Conservation (phyloP, 2,113 vertebrate genomes). For the Acinonyx jubatus region DNA sequence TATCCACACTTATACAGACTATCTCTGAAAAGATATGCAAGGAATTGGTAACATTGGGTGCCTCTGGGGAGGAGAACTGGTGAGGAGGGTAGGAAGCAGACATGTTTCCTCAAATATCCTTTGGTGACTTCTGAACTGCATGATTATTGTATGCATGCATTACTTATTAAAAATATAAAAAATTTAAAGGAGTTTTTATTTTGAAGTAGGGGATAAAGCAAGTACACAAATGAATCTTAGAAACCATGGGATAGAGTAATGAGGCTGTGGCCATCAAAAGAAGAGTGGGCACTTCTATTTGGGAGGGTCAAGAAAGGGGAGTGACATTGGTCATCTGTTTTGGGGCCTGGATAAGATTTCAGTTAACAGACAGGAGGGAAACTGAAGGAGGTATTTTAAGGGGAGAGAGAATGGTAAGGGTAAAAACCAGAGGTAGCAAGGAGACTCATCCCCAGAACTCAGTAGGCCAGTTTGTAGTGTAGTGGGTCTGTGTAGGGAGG, state of each 20-base stretch:
- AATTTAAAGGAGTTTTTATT: neutral
- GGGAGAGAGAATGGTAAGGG: neutral
- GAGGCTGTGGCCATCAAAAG: neutral
- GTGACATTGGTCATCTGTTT: neutral
- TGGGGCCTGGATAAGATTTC: neutral
- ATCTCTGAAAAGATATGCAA: neutral
- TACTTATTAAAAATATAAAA: neutral
- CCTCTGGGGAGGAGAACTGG: neutral
- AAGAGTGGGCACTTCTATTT: neutral
- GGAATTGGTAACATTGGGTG: neutral
- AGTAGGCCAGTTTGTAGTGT: neutral
- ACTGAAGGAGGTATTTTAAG: conserved; percentile 14
- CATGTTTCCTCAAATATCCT: neutral
- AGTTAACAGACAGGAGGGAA: neutral
- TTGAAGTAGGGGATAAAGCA: conserved; percentile 32
- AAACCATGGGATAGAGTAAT: neutral
- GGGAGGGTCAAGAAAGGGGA: neutral
- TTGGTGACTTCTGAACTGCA: neutral
- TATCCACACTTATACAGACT: neutral
- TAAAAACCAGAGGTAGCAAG: neutral
- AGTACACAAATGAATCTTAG: neutral
- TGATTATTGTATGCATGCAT: neutral
- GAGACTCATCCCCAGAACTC: neutral
- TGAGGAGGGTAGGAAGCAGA: neutral
- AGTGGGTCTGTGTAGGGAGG: neutral